Percentiles rank a stretch among this genome's conserved stretches.
Conservation (phyloP, 2,888 invertebrate species). For the Holacanthella duospinosa region DNA sequence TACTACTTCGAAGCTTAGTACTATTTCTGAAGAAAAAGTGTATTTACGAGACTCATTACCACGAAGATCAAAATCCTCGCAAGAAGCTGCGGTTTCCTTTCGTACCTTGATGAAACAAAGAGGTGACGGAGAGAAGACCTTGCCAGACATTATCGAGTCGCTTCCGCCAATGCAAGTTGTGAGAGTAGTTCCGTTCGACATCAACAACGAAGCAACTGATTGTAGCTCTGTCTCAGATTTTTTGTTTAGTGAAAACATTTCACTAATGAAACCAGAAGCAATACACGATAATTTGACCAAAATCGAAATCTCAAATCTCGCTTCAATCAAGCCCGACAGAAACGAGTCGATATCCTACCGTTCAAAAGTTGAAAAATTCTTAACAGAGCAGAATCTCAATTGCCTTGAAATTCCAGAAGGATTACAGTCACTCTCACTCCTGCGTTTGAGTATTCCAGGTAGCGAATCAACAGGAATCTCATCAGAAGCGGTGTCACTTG, state of each 20-base stretch:
- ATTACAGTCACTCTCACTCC: not conserved
- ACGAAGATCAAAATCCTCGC: no score
- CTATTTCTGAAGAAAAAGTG: not conserved
- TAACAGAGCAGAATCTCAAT: not conserved
- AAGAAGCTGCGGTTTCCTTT: not conserved
- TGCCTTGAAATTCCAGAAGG: not conserved
- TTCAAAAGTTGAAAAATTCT: not conserved
- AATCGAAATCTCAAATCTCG: not conserved
- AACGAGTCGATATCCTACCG: not conserved
- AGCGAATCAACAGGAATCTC: not conserved
- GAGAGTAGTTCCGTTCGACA: not conserved
- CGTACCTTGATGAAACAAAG: no score
- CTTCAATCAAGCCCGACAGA: not conserved
- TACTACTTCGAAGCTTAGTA: not conserved
- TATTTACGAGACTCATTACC: no score
- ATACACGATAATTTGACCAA: no score
- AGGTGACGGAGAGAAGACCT: no score
- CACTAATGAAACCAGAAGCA: not conserved
- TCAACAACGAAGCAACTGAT: not conserved
- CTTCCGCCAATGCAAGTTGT: not conserved
- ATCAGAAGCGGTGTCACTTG: not conserved
- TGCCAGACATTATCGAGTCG: no score
- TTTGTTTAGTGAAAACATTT: not conserved
- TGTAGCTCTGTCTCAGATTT: constrained; percentile 8
- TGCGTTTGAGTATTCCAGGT: not conserved